These are phyloP conservation scores for Pitta sordida DNA, from an alignment of 2,113 vertebrate species.

Conservation along the genomic window DNA sequence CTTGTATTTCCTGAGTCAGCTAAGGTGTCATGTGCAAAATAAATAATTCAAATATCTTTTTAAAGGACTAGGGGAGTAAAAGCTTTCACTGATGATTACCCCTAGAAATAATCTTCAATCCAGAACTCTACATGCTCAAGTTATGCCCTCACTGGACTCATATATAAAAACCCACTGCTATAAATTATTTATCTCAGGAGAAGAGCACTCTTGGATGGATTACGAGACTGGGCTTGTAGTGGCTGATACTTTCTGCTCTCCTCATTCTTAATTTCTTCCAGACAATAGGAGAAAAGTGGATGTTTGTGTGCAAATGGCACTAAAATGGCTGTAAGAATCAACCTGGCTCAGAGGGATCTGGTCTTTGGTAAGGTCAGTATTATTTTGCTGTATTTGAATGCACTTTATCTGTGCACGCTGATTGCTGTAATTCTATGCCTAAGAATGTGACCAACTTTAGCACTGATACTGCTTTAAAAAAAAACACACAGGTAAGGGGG, in stretches of 20 bases:
- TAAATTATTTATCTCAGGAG: background rate
- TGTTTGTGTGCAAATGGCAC: background rate
- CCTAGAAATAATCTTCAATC: background rate
- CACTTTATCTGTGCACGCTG: slow-evolving; percentile 16
- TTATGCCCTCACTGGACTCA: background rate
- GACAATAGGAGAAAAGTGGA: background rate
- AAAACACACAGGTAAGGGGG: background rate
- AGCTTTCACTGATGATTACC: background rate
- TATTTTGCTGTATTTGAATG: background rate
- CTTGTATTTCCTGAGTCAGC: background rate
- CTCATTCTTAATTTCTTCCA: background rate
- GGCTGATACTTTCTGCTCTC: background rate
- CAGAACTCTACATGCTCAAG: background rate
- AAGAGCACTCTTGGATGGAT: background rate
- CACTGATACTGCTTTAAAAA: background rate
- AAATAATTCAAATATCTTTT: background rate
- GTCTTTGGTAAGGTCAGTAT: background rate
- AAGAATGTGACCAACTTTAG: background rate
- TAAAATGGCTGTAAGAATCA: background rate
- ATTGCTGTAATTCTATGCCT: background rate
- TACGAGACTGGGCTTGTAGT: background rate
- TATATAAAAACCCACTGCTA: background rate
- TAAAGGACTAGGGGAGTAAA: background rate
- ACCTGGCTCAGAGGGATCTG: background rate
- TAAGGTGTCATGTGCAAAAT: background rate